These are phyloP conservation scores for Pipistrellus nathusii DNA, from an alignment of 2,797 vertebrate species.

Conservation along the genomic window DNA sequence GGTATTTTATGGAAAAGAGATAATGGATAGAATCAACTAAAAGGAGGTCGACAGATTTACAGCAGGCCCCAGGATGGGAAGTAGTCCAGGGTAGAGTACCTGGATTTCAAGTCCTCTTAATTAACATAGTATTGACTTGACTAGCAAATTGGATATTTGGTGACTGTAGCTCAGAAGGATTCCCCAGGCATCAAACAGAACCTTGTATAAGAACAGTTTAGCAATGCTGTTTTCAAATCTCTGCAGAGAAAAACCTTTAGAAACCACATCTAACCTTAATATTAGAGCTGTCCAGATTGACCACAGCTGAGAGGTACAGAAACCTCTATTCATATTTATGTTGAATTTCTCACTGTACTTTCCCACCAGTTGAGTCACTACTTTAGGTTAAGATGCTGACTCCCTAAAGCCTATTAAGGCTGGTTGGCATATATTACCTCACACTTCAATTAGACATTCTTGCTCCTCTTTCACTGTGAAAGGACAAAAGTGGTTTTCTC, in stretches of 20 bases:
- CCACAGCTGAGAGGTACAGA: not conserved
- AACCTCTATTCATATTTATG: not conserved
- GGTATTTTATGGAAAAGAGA: not conserved
- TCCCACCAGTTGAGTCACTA: not conserved
- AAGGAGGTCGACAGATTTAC: not conserved
- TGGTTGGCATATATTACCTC: not conserved
- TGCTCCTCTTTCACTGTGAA: not conserved
- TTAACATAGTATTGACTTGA: not conserved
- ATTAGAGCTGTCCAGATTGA: not conserved
- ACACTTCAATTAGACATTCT: not conserved
- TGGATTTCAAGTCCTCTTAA: constrained; percentile 17
- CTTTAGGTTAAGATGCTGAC: not conserved
- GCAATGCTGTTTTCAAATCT: not conserved
- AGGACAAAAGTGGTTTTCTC: not conserved
- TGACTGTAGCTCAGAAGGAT: not conserved
- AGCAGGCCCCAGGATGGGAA: not conserved
- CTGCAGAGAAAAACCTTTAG: not conserved
- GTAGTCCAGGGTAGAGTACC: not conserved
- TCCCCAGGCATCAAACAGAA: not conserved
- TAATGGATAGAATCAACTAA: not conserved
- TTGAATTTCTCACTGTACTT: constrained; percentile 12
- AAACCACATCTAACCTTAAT: not conserved
- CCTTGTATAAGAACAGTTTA: not conserved
- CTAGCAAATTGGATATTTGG: not conserved
- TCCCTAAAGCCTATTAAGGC: not conserved